Evolutionary conservation across 2,797 vertebrate species (phyloP), one percentile per base, ranked within the genome.

Genomic region (Salmo trutta): DNA sequence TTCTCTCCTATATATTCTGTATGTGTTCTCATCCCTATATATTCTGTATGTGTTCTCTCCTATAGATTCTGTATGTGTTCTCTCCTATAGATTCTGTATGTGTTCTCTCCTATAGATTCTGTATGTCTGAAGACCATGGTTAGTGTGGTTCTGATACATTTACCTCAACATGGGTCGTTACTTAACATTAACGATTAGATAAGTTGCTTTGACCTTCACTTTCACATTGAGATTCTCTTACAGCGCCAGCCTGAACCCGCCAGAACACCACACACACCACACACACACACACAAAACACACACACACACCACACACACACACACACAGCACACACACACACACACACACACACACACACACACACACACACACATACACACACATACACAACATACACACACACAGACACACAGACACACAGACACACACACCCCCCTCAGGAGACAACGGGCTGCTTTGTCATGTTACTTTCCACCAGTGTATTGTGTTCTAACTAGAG

Each of bases 161-260:
- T 62, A 24, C 8, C 62, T 66, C 8, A 27, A 31, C 59, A 67
- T 8, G 59, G 56, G 72, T 64, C 41, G 8, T 62, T 77, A 41
- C 27, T 4, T 31, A 29, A 31, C 10, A 10, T 33, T 41, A 54
- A 31, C 27, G 10, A 54, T 24, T n/a, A 59, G 68, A 71, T 59
- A 66, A 59, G 56, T 62, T 29, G 29, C 19, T 21, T 52, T 54
- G 56, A 65, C 74, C 78, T 76, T 80, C 6, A 76, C 59, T 56
- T 76, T 67, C 19, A 17, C 47, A 67, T 52, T 56, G 56, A 52
- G 21, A 16, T 19, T 66, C 21, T n/a, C 6, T 29, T 2, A 36
- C n/a, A 31, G 16, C 1, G n/a, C 56, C 56, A 24, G 33, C 33
- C 33, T 33, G 72, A 62, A 3, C 14, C 52, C 15, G 15, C 62